These are phyloP conservation scores for Phrixothrix hirtus DNA, from an alignment of 2,888 invertebrate species.

Conservation along the genomic window DNA sequence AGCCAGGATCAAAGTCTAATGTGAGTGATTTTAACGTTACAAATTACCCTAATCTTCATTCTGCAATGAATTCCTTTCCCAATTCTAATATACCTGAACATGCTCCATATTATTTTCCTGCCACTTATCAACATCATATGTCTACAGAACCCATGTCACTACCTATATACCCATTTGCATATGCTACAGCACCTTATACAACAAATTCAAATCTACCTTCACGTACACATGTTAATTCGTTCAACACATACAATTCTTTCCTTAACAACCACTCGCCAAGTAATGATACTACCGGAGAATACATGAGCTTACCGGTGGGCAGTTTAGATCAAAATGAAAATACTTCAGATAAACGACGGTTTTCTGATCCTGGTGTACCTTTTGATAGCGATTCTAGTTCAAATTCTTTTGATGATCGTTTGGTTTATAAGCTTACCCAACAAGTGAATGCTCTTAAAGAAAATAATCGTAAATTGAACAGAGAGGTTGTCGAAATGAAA, in stretches of 20 bases:
- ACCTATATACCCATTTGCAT: slow-evolving; percentile 65
- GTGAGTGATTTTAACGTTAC: slow-evolving; percentile 43
- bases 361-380: slow-evolving; percentile 69
- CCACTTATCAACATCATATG: slow-evolving; percentile 44
- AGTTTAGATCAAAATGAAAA: slow-evolving; percentile 64
- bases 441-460: slow-evolving; percentile 74
- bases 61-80: slow-evolving; percentile 13
- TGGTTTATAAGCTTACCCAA: slow-evolving; percentile 69
- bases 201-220: slow-evolving; percentile 35
- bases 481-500: slow-evolving; percentile 75
- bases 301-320: slow-evolving; percentile 72
- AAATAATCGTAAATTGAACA: slow-evolving; percentile 73
- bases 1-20: slow-evolving; percentile 12
- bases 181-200: slow-evolving; percentile 44
- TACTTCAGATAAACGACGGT: slow-evolving; percentile 62
- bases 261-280: slow-evolving; percentile 8
- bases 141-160: slow-evolving; percentile 67
- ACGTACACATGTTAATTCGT: slow-evolving; percentile 20
- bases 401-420: slow-evolving; percentile 63
- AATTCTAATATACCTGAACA: slow-evolving; percentile 23
- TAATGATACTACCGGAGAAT: slow-evolving; percentile 53
- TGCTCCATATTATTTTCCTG: slow-evolving; percentile 34
- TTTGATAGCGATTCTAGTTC: slow-evolving; percentile 56
- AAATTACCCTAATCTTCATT: slow-evolving; percentile 23
- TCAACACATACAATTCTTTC: slow-evolving; percentile 8